These are phyloP conservation scores for Lates calcarifer DNA, from an alignment of 2,113 vertebrate species.

Conservation along the genomic window DNA sequence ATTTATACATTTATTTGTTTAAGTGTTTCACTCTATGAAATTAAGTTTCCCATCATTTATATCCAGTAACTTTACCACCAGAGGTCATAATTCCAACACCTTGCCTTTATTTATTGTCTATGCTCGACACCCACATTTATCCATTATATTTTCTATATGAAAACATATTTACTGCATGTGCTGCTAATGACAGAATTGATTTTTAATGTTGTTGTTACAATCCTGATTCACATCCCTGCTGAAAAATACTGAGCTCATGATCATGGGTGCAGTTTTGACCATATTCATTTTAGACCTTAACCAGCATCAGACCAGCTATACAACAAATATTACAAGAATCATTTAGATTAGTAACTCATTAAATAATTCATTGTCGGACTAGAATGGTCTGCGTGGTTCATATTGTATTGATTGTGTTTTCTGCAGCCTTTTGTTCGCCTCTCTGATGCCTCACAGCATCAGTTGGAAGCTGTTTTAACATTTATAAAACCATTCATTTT, in stretches of 20 bases:
- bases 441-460: not conserved
- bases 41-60: not conserved
- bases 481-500: not conserved
- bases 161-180: constrained; percentile 6
- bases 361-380: not conserved
- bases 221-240: constrained; percentile 7
- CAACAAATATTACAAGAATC: not conserved
- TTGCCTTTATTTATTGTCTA: not conserved
- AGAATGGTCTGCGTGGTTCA: not conserved
- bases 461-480: not conserved
- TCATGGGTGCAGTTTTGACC: not conserved
- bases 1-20: not conserved
- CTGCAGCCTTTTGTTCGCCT: constrained; percentile 1
- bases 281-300: not conserved
- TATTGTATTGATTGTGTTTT: not conserved
- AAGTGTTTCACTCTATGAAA: not conserved
- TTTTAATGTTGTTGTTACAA: too few relatives aligned
- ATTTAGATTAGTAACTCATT: not conserved
- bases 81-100: not conserved
- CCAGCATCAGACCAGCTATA: not conserved
- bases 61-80: not conserved
- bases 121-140: not conserved
- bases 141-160: not conserved
- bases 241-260: not conserved
- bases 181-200: constrained; percentile 3